A percentile compares a stretch with the other conserved stretches of the same genome.
Conservation (phyloP, 2,113 vertebrate genomes). For the Periophthalmodon schlosseri region DNA sequence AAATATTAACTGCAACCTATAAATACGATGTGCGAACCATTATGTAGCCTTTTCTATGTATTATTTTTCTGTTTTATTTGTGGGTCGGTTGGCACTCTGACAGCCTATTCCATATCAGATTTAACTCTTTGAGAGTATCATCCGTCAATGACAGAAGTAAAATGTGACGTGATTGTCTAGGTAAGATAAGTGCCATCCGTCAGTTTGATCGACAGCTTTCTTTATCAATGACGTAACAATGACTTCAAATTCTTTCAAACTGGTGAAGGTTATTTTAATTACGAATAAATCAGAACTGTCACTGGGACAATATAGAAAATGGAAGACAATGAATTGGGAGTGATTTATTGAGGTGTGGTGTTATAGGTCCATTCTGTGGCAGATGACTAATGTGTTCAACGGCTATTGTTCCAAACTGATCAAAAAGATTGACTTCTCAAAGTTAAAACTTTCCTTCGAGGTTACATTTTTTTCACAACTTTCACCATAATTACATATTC, state of each 20-base stretch:
- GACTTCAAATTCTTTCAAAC: conserved; percentile 11
- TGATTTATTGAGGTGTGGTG: conserved; percentile 16
- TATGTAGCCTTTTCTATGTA: neutral
- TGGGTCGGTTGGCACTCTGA: neutral
- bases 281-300: conserved; percentile 6
- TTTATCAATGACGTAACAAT: conserved; percentile 8
- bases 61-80: neutral
- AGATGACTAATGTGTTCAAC: conserved; percentile 22
- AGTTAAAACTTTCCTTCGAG: conserved; percentile 11
- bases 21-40: neutral
- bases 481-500: neutral
- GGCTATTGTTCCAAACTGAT: conserved; percentile 12
- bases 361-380: conserved; percentile 6
- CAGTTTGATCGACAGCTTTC: conserved; percentile 3
- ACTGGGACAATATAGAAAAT: conserved; percentile 13
- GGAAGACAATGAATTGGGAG: neutral
- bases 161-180: conserved; percentile 5
- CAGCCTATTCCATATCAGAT: conserved; percentile 8
- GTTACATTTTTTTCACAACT: conserved; percentile 2
- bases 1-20: neutral
- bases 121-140: conserved; percentile 7
- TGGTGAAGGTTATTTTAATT: conserved; percentile 7
- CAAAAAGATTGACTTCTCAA: conserved; percentile 18
- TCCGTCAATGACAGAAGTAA: neutral
- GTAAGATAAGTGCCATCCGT: conserved; percentile 4